A percentile compares a stretch with the other conserved stretches of the same genome.
These are phyloP conservation scores for Branchinecta sandiegonensis DNA, from an alignment of 2,888 invertebrate species.

Conservation along the genomic window DNA sequence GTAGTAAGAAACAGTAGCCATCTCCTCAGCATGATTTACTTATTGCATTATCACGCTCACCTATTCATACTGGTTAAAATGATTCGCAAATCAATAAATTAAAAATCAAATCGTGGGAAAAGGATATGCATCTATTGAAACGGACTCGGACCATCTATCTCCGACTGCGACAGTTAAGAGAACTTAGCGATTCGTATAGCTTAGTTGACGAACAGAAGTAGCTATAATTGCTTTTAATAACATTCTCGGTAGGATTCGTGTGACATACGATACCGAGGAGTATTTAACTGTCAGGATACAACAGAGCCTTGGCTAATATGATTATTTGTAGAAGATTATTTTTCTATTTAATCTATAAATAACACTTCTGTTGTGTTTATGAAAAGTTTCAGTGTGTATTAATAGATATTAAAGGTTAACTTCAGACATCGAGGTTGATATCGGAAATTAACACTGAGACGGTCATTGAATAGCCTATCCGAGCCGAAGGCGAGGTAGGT, in stretches of 20 bases:
- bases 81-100: slow-evolving; percentile 15
- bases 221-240: slow-evolving; percentile 6
- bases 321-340: too few species aligned
- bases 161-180: not conserved
- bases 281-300: too few species aligned
- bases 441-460: too few species aligned
- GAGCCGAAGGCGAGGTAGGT: too few species aligned
- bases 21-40: not conserved
- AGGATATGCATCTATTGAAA: slow-evolving; percentile 5
- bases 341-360: too few species aligned
- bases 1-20: slow-evolving; percentile 12
- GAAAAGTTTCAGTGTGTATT: too few species aligned
- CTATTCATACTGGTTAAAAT: slow-evolving; percentile 13
- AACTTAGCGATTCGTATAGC: not conserved
- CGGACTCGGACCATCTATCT: not conserved
- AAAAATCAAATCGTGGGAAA: slow-evolving; percentile 9
- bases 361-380: too few species aligned
- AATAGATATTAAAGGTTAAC: too few species aligned
- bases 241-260: not conserved
- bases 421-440: too few species aligned
- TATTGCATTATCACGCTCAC: slow-evolving; percentile 10
- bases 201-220: not conserved
- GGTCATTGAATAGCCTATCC: too few species aligned
- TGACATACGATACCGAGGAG: too few species aligned
- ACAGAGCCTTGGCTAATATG: too few species aligned